Conservation (phyloP, 2,888 invertebrate genomes). For the Coronaproctus castanopsis region DNA sequence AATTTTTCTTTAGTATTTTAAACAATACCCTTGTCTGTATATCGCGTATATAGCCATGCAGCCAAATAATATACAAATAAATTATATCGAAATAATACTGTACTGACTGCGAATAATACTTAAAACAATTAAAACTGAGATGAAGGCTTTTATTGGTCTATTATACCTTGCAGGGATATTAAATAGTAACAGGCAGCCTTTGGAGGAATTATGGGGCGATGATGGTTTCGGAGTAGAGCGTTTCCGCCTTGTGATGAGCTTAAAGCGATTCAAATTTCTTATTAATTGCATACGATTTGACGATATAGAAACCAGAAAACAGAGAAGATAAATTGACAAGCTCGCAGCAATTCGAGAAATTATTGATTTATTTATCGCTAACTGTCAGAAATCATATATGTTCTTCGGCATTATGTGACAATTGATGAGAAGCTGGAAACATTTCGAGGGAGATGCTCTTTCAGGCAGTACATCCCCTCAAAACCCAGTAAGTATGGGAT, state of each 20-base stretch:
- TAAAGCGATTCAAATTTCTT: neutral
- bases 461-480: conserved; percentile 8
- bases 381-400: conserved; percentile 3
- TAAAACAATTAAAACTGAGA: neutral
- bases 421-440: conserved; percentile 18
- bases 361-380: conserved; percentile 5
- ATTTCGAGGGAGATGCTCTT: conserved; percentile 21
- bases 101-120: too few species aligned
- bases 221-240: neutral
- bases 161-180: neutral
- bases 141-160: neutral
- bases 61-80: too few species aligned
- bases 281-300: neutral
- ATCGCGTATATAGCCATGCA: too few species aligned
- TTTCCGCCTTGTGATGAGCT: neutral
- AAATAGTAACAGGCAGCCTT: neutral
- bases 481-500: too few species aligned
- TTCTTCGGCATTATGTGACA: conserved; percentile 2
- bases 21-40: too few species aligned
- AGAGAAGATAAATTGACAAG: conserved; percentile 4
- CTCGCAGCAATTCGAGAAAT: conserved; percentile 11
- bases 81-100: too few species aligned
- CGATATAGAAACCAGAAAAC: neutral
- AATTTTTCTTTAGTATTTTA: too few species aligned
- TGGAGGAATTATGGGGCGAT: neutral